These are phyloP conservation scores for Meiosimyza platycephala DNA, from an alignment of 2,888 invertebrate genomes.

Conservation along the genomic window DNA sequence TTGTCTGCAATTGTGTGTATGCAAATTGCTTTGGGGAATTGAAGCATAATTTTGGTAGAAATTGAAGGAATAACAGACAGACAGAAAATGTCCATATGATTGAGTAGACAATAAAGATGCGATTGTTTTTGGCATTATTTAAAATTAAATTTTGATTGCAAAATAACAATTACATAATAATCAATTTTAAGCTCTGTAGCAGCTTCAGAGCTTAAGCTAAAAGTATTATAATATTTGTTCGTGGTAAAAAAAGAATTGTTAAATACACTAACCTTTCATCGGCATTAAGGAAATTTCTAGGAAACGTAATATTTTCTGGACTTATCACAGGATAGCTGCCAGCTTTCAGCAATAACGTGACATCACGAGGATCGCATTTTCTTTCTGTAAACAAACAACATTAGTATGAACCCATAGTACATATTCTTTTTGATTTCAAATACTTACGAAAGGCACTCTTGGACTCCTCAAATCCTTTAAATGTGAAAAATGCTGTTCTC, in stretches of 20 bases:
- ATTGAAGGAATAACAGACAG: too few species aligned
- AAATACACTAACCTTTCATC: conserved; percentile 59
- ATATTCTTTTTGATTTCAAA: background rate
- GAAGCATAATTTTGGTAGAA: too few species aligned
- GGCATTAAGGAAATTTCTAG: conserved; percentile 73
- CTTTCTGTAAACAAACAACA: conserved; percentile 66
- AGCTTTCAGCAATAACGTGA: conserved; percentile 79
- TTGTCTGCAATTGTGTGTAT: conserved; percentile 1
- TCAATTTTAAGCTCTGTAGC: too few species aligned
- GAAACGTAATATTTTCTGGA: conserved; percentile 83
- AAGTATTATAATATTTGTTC: too few species aligned
- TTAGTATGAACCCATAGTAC: background rate
- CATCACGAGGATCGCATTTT: conserved; percentile 73
- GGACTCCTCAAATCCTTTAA: conserved; percentile 66
- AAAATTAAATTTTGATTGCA: too few species aligned
- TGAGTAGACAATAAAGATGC: too few species aligned
- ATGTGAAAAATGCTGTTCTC: conserved; percentile 66
- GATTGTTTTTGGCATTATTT: too few species aligned
- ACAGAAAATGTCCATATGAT: too few species aligned
- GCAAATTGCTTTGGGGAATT: conserved; percentile 13
- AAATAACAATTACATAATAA: too few species aligned
- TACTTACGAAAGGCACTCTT: conserved; percentile 67
- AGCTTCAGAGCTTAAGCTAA: too few species aligned
- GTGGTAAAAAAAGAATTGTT: too few species aligned
- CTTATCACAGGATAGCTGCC: conserved; percentile 86